Base-by-base conservation (phyloP, 2,797 vertebrate genomes). In the Chloroceryle inda region DNA sequence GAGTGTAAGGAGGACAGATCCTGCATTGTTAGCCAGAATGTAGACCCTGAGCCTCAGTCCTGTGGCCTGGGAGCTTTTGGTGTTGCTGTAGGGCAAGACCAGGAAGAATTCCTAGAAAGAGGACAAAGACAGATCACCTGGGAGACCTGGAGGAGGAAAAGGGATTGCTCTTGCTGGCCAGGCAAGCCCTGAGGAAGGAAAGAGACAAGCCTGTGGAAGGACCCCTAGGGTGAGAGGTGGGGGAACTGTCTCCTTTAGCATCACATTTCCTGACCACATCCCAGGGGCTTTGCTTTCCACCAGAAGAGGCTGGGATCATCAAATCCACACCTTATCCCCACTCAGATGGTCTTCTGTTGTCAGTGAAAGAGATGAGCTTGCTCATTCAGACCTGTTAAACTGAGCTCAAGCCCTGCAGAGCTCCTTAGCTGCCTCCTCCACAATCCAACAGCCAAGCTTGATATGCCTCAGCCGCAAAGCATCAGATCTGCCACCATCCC, bases 341-440 rank as follows among this genome's bases (percentile, higher is more conserved):
- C 66, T 37, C 23, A 86, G 40, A 44, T 1, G 1, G 15, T 52
- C 75, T 91, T 75, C 52, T 50, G 19, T 64, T 64, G 11, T 31
- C 44, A 75, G 19, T 3, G 1, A 49, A 64, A 69, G 26, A 83
- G 52, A 50, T n/a, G 14, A 81, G 23, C 9, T 71, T 0, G 0
- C 20, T 55, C 37, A 13, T 47, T 74, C 49, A 75, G 53, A 86
- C 6, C 15, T 2, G 0, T 24, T 56, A 64, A 85, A 69, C n/a
- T 29, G 58, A 94, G 49, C 53, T 74, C 19, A 45, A 75, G 58
- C 21, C 1, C 27, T 24, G 4, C 31, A 56, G 44, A 84, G 13
- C 7, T 88, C 45, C 37, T 93, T 73, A 72, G 53, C 7, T 1
- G 55, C 20, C 5, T 81, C 24, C 40, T 84, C 66, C 2, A 2